phyloP scores from a whole-genome alignment of 2,888 invertebrate species.

The Argyresthia albistria region DNA sequence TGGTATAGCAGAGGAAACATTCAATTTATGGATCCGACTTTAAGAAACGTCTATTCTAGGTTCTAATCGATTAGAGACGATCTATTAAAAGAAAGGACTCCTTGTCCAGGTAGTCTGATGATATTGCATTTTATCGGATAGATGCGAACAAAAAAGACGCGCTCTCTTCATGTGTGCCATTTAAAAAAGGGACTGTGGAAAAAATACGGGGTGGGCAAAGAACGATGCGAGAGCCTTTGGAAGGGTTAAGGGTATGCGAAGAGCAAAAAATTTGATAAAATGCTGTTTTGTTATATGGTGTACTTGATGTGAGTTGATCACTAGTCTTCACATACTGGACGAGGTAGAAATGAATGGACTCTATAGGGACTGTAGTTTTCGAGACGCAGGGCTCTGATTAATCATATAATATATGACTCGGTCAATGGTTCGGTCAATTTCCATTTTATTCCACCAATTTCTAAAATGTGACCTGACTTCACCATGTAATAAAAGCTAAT shows the following conservation, averaged over 20 bases:
- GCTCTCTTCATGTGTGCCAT: slow-evolving; percentile 70
- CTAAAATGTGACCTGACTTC: no score
- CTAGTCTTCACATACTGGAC: no score
- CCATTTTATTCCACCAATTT: no score
- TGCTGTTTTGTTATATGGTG: slow-evolving; percentile 28
- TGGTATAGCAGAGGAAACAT: neutral
- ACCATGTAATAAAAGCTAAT: no score
- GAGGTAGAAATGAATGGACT: no score
- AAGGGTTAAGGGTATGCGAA: slow-evolving; percentile 54
- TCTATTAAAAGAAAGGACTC: slow-evolving; percentile 47
- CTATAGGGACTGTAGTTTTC: no score
- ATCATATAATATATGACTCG: no score
- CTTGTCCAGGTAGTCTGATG: slow-evolving; percentile 61
- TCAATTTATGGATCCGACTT: neutral
- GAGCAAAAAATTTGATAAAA: slow-evolving; percentile 50
- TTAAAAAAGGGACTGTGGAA: slow-evolving; percentile 59
- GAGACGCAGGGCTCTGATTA: no score
- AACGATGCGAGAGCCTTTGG: slow-evolving; percentile 49
- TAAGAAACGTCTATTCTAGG: slow-evolving; percentile 1
- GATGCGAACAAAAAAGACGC: slow-evolving; percentile 43
- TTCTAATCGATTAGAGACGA: slow-evolving; percentile 58
- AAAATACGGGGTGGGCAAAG: slow-evolving; percentile 53
- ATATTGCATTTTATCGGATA: slow-evolving; percentile 63
- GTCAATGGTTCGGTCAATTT: no score
- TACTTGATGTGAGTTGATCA: neutral